These are phyloP conservation scores for Habrosyne pyritoides DNA, from an alignment of 2,888 invertebrate species.

Conservation along the genomic window DNA sequence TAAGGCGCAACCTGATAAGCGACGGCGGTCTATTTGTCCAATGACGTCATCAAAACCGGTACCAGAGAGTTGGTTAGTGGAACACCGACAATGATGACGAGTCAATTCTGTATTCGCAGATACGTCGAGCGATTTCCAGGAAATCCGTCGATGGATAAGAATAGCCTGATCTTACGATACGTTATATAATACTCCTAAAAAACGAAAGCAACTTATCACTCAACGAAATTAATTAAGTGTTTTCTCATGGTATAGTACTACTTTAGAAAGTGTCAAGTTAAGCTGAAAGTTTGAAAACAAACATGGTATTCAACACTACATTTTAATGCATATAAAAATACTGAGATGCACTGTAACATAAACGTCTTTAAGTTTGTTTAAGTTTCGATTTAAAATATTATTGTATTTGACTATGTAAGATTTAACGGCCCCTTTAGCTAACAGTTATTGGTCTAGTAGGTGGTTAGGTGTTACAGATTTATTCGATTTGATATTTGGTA, in stretches of 20 bases:
- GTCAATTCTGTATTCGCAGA: slow-evolving; percentile 38
- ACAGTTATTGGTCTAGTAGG: no score
- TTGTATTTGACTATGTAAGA: neutral
- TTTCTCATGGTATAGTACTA: neutral
- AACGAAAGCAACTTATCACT: neutral
- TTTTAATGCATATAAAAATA: neutral
- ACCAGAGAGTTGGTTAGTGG: slow-evolving; percentile 27
- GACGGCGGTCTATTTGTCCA: neutral
- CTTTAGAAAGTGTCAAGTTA: neutral
- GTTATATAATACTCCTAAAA: neutral
- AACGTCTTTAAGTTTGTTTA: neutral
- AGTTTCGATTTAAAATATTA: neutral
- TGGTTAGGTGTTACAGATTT: neutral
- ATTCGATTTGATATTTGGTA: neutral
- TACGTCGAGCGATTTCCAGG: slow-evolving; percentile 35
- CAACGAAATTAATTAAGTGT: neutral
- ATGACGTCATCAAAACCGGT: slow-evolving; percentile 39
- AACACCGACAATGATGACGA: slow-evolving; percentile 30
- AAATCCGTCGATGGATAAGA: slow-evolving; percentile 19
- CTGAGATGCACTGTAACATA: neutral
- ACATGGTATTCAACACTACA: neutral
- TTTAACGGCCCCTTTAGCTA: no score
- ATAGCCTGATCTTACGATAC: slow-evolving; percentile 1
- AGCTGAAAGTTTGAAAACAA: neutral
- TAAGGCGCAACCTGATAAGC: neutral